A percentile compares a stretch with the other conserved stretches of the same genome.
Conservation (phyloP, 2,113 vertebrate genomes). For the Scophthalmus maximus region DNA sequence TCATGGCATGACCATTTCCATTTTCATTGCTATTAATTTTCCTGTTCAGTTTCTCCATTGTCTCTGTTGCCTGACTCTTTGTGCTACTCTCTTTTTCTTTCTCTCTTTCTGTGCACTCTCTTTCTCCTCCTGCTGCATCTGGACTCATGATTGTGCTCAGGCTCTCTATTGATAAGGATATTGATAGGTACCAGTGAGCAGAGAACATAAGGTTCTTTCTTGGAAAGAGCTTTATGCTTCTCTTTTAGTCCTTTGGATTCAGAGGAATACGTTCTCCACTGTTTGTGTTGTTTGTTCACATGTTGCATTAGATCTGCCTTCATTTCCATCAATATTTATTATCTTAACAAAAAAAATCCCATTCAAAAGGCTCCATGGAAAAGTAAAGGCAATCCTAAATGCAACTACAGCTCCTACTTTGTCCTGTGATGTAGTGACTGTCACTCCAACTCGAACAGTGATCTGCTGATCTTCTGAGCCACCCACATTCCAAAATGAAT, state of each 20-base stretch:
- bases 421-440: constrained; percentile 29
- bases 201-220: constrained; percentile 83
- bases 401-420: constrained; percentile 33
- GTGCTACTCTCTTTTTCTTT: constrained; percentile 71
- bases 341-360: neutral
- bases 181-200: constrained; percentile 92
- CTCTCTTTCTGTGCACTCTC: constrained; percentile 71
- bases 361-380: neutral
- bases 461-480: constrained; percentile 31
- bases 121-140: constrained; percentile 83
- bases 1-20: constrained; percentile 62
- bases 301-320: constrained; percentile 56
- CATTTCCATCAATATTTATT: constrained; percentile 2
- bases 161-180: constrained; percentile 99
- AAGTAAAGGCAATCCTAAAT: constrained; percentile 37
- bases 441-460: neutral
- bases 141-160: constrained; percentile 90
- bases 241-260: constrained; percentile 44
- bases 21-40: constrained; percentile 49
- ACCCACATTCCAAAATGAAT: constrained; percentile 22
- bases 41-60: constrained; percentile 65
- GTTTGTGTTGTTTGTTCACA: constrained; percentile 34
- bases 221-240: constrained; percentile 83
- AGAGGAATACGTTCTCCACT: constrained; percentile 48
- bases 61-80: constrained; percentile 75